Conservation (phyloP, 2,113 vertebrate genomes). For the Hippocampus barbouri region DNA sequence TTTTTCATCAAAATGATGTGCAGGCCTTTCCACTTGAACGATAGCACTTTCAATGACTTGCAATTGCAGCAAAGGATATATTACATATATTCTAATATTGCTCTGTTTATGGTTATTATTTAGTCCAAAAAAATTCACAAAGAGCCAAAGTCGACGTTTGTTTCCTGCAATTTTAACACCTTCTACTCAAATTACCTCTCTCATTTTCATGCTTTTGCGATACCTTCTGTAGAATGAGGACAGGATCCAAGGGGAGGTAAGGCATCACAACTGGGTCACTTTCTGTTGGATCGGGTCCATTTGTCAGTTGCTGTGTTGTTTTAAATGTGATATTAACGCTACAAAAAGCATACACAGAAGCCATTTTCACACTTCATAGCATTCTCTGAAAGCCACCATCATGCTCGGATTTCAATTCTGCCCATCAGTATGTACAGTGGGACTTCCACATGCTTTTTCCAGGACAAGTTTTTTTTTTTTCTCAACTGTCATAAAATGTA, state of each 20-base stretch:
- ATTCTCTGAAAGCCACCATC: background rate
- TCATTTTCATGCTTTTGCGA: constrained; percentile 60
- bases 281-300: constrained; percentile 14
- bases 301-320: constrained; percentile 33
- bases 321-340: background rate
- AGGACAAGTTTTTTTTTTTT: too few relatives aligned
- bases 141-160: background rate
- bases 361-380: constrained; percentile 11
- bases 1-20: background rate
- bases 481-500: too few relatives aligned
- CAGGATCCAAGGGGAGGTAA: constrained; percentile 98
- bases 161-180: constrained; percentile 5
- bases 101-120: background rate
- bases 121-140: background rate
- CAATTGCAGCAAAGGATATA: background rate
- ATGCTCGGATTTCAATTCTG: background rate
- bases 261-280: constrained; percentile 25
- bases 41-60: background rate
- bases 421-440: too few relatives aligned
- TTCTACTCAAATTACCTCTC: background rate
- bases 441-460: too few relatives aligned
- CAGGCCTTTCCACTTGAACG: background rate
- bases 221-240: constrained; percentile 89
- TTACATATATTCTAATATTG: background rate
- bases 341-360: background rate